Conservation (phyloP, 2,797 vertebrate species). For the Syndactyla subalaris region DNA sequence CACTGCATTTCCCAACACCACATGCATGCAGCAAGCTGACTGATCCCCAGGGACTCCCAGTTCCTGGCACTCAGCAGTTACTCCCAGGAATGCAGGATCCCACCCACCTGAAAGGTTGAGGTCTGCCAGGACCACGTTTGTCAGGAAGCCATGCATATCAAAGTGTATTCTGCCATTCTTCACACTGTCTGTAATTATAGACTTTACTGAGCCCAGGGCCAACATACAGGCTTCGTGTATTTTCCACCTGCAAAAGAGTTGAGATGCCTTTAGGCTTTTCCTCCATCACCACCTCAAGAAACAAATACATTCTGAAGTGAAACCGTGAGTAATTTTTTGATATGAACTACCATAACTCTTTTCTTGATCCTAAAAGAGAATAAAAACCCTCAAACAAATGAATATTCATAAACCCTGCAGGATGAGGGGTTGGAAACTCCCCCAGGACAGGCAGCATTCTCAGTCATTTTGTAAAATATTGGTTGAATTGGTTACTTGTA, state of each 20-base stretch:
- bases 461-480: background rate
- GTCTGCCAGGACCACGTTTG: slow-evolving; percentile 91
- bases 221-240: slow-evolving; percentile 98
- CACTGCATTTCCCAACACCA: background rate
- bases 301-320: background rate
- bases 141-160: slow-evolving; percentile 97
- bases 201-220: slow-evolving; percentile 95
- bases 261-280: background rate
- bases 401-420: background rate
- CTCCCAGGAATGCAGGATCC: background rate
- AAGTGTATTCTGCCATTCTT: slow-evolving; percentile 95
- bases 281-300: background rate
- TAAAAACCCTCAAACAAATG: background rate
- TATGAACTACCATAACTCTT: background rate
- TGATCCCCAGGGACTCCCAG: background rate
- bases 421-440: background rate
- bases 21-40: background rate
- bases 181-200: slow-evolving; percentile 93
- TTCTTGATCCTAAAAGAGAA: background rate
- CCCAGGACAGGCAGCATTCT: background rate
- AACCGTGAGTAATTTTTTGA: background rate
- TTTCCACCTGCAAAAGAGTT: slow-evolving; percentile 89
- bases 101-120: slow-evolving; percentile 90
- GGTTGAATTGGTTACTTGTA: background rate
- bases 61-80: background rate